phyloP scores from a whole-genome alignment of 2,888 invertebrate species.

The Carpatolechia fugitivella region DNA sequence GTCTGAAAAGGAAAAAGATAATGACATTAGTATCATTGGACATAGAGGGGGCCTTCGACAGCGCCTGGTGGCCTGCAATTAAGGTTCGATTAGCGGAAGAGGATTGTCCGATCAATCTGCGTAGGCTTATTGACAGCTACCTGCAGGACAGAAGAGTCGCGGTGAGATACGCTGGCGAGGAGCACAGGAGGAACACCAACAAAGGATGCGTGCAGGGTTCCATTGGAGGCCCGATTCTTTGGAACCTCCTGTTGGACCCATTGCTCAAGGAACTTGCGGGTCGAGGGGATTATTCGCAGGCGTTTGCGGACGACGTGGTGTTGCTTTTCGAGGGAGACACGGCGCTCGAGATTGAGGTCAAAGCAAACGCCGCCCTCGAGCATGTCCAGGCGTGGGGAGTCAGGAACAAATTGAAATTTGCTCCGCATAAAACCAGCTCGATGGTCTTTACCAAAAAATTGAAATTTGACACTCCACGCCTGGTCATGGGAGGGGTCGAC shows the following conservation, averaged over 20 bases:
- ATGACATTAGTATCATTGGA: neutral
- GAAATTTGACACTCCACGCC: no score
- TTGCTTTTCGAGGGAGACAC: neutral
- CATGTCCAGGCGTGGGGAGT: slow-evolving; percentile 3
- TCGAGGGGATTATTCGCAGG: no score
- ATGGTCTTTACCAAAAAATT: no score
- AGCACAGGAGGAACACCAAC: neutral
- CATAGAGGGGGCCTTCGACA: slow-evolving; percentile 13
- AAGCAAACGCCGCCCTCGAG: neutral
- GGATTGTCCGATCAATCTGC: neutral
- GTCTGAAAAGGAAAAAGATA: neutral
- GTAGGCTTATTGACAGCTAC: slow-evolving; percentile 5
- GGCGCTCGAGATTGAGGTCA: neutral
- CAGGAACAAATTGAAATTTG: neutral
- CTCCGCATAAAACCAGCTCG: neutral
- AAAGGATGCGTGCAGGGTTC: slow-evolving; percentile 7
- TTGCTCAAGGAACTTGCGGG: no score
- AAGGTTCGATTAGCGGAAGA: neutral
- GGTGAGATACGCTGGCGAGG: neutral
- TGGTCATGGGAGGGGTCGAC: neutral
- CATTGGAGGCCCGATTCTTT: neutral
- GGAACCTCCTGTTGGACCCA: no score
- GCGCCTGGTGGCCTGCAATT: slow-evolving; percentile 13
- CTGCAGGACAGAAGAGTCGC: slow-evolving; percentile 2
- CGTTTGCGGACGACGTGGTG: no score